These are phyloP conservation scores for Meteorus sp. DNA, from an alignment of 1,140 invertebrate genomes.

Conservation along the genomic window DNA sequence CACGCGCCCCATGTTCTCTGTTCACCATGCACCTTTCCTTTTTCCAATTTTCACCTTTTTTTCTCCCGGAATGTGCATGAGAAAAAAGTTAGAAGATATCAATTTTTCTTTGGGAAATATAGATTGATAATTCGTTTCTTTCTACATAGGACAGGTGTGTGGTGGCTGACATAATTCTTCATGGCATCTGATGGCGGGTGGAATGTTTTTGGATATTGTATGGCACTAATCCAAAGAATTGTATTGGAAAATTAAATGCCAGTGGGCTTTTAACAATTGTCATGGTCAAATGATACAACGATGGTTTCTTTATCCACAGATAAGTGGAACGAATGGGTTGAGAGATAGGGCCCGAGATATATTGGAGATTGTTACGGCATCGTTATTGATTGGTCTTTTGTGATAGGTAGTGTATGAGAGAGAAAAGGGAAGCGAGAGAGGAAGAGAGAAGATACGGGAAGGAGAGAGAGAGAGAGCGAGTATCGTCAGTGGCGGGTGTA, in stretches of 20 bases:
- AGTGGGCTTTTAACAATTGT: too few relatives aligned
- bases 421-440: background rate
- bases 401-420: constrained; percentile 31
- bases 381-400: constrained; percentile 57
- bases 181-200: too few relatives aligned
- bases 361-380: constrained; percentile 46
- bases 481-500: constrained; percentile 20
- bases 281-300: background rate
- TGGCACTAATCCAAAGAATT: too few relatives aligned
- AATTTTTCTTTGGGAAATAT: constrained; percentile 1
- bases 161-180: too few relatives aligned
- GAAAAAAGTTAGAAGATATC: background rate
- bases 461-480: background rate
- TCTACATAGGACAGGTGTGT: too few relatives aligned
- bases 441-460: background rate
- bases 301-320: background rate
- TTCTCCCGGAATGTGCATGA: too few relatives aligned
- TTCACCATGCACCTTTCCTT: too few relatives aligned
- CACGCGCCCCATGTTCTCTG: background rate
- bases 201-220: too few relatives aligned
- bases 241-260: too few relatives aligned
- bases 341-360: constrained; percentile 34
- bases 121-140: too few relatives aligned
- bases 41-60: too few relatives aligned
- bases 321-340: background rate